phyloP scores from a whole-genome alignment of 2,888 invertebrate species.

The Tanypteryx hageni region DNA sequence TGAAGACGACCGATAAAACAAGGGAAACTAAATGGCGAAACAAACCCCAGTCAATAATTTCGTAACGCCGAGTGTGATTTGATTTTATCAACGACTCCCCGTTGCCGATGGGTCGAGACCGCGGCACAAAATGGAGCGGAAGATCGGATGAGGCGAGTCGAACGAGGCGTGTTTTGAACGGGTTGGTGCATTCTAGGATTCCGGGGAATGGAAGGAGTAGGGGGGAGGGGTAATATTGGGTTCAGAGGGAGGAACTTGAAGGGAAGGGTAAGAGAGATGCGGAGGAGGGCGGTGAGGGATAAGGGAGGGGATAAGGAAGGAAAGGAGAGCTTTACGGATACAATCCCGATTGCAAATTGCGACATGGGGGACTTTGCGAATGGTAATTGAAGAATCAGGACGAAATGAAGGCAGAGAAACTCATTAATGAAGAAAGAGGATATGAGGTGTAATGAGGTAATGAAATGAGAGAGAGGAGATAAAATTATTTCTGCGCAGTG shows the following conservation, averaged over 20 bases:
- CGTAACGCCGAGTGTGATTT: too few species aligned
- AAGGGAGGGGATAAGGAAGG: background rate
- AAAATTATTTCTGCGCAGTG: too few species aligned
- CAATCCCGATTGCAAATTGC: constrained; percentile 28
- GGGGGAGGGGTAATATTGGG: background rate
- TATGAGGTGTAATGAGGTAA: too few species aligned
- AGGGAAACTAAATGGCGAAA: too few species aligned
- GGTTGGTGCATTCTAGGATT: background rate
- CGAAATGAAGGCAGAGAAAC: background rate
- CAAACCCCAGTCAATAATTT: too few species aligned
- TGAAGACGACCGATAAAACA: too few species aligned
- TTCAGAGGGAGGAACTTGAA: background rate
- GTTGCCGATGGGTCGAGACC: too few species aligned
- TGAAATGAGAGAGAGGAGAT: too few species aligned
- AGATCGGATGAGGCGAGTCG: background rate
- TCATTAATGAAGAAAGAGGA: too few species aligned
- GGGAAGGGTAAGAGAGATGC: background rate
- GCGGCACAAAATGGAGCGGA: background rate
- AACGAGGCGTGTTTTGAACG: background rate
- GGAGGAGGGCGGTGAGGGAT: background rate
- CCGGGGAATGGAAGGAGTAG: background rate
- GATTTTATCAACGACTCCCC: too few species aligned
- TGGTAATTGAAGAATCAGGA: background rate
- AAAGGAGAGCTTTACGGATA: background rate
- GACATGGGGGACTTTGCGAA: background rate